Evolutionary conservation across 2,797 vertebrate species (phyloP), one percentile per base, ranked within the genome.

Genomic region (Sebastes vulpes): DNA sequence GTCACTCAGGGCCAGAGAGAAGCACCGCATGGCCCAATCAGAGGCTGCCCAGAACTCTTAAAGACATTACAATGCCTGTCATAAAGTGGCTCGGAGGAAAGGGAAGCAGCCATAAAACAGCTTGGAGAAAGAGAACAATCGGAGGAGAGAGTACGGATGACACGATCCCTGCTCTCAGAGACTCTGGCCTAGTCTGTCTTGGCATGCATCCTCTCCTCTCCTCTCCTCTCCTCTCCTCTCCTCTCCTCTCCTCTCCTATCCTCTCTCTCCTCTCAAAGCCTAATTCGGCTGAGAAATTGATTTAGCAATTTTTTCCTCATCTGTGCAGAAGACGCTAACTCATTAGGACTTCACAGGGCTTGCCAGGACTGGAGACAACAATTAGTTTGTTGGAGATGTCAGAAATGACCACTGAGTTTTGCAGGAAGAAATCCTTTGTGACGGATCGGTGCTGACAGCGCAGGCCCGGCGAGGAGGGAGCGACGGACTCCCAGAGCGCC

Each of bases 331-430:
- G 97, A 98, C 96, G 96, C 97, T 97, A 98, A 98, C 97, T 97
- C 93, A 83, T 97, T 97, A 96, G 96, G 97, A 98, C 97, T 98
- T 98, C 97, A 97, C 96, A 97, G 96, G 94, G 92, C 94, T 96
- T 79, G 72, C 9, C 95, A 97, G 96, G 93, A 83, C 96, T 96
- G 94, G 93, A 97, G 96, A 98, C 97, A 98, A 98, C 98, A 98
- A 98, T 98, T 98, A 98, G 96, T 97, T 97, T 97, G 96, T 97
- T 96, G 96, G 95, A 97, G 95, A 97, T 96, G 97, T 98, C 97
- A 97, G 96, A 96, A 97, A 96, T 95, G 96, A 96, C 97, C 96
- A 95, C 96, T 95, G 97, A 96, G 96, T 97, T 91, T 82, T 95
- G 95, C 95, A 91, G 94, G 92, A 79, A 96, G 94, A 98, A 98